Base-by-base conservation (phyloP, 2,888 invertebrate species). In the Camptogramma bilineatum region DNA sequence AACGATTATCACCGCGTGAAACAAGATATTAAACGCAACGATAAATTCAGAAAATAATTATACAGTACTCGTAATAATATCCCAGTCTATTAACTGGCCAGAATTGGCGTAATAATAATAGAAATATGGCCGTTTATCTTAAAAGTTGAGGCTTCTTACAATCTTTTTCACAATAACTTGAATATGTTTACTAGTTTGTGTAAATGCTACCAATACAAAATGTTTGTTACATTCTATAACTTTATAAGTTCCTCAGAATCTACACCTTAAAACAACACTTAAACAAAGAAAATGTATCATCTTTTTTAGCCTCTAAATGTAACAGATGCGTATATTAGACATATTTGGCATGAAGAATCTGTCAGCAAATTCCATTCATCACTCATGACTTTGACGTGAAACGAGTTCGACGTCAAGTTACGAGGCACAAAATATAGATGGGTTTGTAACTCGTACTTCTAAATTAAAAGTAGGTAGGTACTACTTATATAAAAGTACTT, bases 281-380 rank as follows among this genome's bases (percentile, higher is more conserved):
- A 8, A 4, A 24, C 34, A n/a, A n/a, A n/a, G n/a, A n/a, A n/a
- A n/a, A n/a, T n/a, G n/a, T n/a, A n/a, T n/a, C n/a, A n/a, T n/a
- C n/a, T n/a, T n/a, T n/a, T n/a, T n/a, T n/a, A n/a, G n/a, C n/a
- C n/a, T n/a, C n/a, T n/a, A n/a, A n/a, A n/a, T n/a, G 9, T 13
- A 10, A 13, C 13, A 4, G 10, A 13, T 8, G n/a, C 39, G 10
- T 34, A n/a, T 42, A 9, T 42, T 42, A n/a, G 10, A 31, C 31
- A 10, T 42, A 16, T 42, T 42, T 42, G 16, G 44, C 34, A 39
- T 39, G 13, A 13, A 39, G 17, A 17, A 16, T 17, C 44, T 44
- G 44, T 17, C 44, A 17, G 44, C 44, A 44, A 17, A 44, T 44
- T 44, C n/a, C 39, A 52, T 52, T 18, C 21, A 52, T 52, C 19